Evolutionary conservation across 2,113 vertebrate genomes (phyloP), one percentile per base, ranked within the genome.

Genomic region (Hypocryptadius cinnamomeus): DNA sequence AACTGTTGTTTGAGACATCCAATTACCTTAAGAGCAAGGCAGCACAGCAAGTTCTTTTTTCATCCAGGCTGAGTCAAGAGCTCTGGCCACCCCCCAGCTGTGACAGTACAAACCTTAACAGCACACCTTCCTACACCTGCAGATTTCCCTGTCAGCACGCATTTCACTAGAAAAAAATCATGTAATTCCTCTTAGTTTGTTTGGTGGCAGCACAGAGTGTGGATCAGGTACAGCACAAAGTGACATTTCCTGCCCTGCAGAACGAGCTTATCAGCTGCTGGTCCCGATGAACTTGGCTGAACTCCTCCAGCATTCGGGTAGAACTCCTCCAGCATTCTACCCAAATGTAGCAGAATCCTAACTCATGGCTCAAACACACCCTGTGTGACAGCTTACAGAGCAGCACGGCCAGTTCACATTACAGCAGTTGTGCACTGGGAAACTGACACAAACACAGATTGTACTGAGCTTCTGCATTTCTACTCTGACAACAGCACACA

Each of bases 11-110:
- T 57, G 60, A 79, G 73, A 70, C 17, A 72, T 31, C 39, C 37
- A 48, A 0, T 19, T 79, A 31, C 19, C 3, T 3, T 15, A 65
- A 77, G 19, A 64, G 33, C 60, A 87, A 85, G n/a, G n/a, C 27
- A 30, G 33, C 0, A 0, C 2, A 44, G 40, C 24, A 57, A 53
- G 15, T 0, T 3, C 28, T 60, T 61, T 60, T 40, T 82, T 53
- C 33, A 64, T 28, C 28, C 54, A 50, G 28, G 65, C 71, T 54
- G 10, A 22, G 28, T 22, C 44, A 71, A 47, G 14, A 85, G 10
- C 14, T 35, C 69, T 45, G 51, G 44, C 21, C 44, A 39, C 2
- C 16, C 35, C 44, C 53, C 57, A 51, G 20, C 13, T 31, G 16
- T 30, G 40, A 20, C 7, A 24, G 11, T 30, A 27, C 47, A 80